A percentile compares a stretch with the other conserved stretches of the same genome.
Evolutionary conservation across 2,113 vertebrate genomes (phyloP).

Genomic region (Microcebus ravelobensis): DNA sequence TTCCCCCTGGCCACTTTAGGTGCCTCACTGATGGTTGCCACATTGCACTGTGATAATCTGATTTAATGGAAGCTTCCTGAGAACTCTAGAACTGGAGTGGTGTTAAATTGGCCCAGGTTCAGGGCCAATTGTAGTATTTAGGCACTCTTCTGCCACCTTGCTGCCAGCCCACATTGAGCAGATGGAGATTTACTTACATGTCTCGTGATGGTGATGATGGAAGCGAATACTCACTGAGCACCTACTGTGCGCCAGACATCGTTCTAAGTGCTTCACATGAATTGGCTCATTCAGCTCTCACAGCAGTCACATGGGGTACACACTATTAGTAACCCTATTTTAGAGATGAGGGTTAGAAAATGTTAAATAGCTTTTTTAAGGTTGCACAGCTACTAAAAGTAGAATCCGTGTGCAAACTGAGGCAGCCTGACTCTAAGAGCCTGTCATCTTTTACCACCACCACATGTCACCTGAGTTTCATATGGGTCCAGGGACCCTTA

Average conservation of each 20-base stretch:
- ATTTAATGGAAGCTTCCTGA: neutral
- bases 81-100: neutral
- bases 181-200: neutral
- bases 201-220: neutral
- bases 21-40: neutral
- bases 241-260: neutral
- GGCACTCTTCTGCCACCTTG: no score
- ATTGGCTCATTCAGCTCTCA: neutral
- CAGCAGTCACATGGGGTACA: neutral
- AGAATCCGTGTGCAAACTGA: neutral
- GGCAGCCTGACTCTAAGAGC: neutral
- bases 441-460: accelerated
- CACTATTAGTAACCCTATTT: neutral
- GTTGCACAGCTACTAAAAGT: neutral
- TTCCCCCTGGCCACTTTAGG: neutral
- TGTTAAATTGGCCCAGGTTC: neutral
- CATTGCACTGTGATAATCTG: neutral
- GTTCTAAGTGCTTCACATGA: neutral
- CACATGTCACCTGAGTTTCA: neutral
- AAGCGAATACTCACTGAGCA: neutral
- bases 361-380: constrained; percentile 3
- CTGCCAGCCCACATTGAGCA: neutral
- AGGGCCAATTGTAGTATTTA: neutral
- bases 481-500: neutral
- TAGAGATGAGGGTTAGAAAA: neutral